Conservation (phyloP, 2,888 invertebrate species). For the Scaptomyza parva region DNA sequence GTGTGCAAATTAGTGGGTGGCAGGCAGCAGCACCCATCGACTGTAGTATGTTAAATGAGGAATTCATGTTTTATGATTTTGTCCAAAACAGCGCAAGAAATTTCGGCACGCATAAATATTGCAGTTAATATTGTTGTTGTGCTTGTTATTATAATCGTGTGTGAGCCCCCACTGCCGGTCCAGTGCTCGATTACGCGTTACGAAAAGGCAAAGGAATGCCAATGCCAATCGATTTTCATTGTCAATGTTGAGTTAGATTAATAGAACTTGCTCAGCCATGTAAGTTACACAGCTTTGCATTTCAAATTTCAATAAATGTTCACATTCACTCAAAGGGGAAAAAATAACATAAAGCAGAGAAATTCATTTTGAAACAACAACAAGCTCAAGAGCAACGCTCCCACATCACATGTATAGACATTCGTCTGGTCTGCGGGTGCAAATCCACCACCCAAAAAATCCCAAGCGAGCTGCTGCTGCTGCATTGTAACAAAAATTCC, state of each 20-base stretch:
- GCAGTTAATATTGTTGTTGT: conserved; percentile 15
- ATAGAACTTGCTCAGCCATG: conserved; percentile 48
- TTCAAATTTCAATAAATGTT: conserved; percentile 28
- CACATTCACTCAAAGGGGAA: conserved; percentile 12
- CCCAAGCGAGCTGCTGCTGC: conserved; percentile 39
- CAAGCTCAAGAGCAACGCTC: conserved; percentile 25
- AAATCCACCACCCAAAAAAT: conserved; percentile 64
- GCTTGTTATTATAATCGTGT: conserved; percentile 54
- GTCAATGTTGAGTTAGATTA: conserved; percentile 58
- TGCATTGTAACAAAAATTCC: conserved; percentile 69
- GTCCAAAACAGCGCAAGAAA: conserved; percentile 17
- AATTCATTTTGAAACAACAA: conserved; percentile 37
- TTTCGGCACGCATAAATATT: conserved; percentile 47
- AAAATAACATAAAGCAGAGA: conserved; percentile 7
- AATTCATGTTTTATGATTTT: conserved; percentile 16
- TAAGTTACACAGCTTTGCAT: conserved; percentile 19
- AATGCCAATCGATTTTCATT: conserved; percentile 73
- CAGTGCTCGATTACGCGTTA: conserved; percentile 46
- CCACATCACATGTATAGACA: conserved; percentile 55
- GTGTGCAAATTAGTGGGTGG: conserved; percentile 29
- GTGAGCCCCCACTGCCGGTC: conserved; percentile 11
- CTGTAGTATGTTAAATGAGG: conserved; percentile 26
- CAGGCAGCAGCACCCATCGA: conserved; percentile 5
- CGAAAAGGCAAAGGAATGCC: conserved; percentile 42
- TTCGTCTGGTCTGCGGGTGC: conserved; percentile 46